These are phyloP conservation scores for Callyntrura guangdongensis DNA, from an alignment of 2,888 invertebrate species.

Conservation along the genomic window DNA sequence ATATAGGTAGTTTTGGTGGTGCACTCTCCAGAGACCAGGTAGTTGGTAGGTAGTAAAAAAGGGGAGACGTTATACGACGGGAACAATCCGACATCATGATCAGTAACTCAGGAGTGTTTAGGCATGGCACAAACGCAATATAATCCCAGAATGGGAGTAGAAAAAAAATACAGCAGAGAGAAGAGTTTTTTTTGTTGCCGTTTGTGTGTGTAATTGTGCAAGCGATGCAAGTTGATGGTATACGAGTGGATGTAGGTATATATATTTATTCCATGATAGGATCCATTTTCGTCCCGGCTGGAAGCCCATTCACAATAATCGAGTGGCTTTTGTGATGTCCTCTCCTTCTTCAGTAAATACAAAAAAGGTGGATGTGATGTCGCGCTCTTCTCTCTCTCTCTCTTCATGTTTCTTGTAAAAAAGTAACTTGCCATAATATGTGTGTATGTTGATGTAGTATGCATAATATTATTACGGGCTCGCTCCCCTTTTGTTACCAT, in stretches of 20 bases:
- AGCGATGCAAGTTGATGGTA: slow-evolving; percentile 36
- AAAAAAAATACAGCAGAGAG: slow-evolving; percentile 56
- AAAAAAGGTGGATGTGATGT: slow-evolving; percentile 63
- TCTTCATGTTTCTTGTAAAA: slow-evolving; percentile 34
- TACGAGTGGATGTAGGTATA: not conserved
- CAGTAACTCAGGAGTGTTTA: slow-evolving; percentile 40
- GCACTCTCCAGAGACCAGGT: not conserved
- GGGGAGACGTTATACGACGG: slow-evolving; percentile 54
- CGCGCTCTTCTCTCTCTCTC: slow-evolving; percentile 52
- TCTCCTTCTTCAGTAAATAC: slow-evolving; percentile 45
- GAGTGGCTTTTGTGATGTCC: slow-evolving; percentile 76
- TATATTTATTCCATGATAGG: slow-evolving; percentile 60
- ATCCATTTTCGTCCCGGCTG: slow-evolving; percentile 79
- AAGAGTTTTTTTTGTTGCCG: slow-evolving; percentile 12
- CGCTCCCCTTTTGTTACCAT: slow-evolving; percentile 58
- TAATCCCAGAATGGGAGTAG: slow-evolving; percentile 46
- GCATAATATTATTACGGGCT: slow-evolving; percentile 58
- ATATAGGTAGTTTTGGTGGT: not conserved
- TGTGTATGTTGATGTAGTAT: slow-evolving; percentile 48
- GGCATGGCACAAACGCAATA: slow-evolving; percentile 58
- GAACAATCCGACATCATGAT: slow-evolving; percentile 59
- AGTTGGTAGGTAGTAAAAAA: slow-evolving; percentile 2
- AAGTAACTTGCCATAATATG: slow-evolving; percentile 20
- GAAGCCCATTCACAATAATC: slow-evolving; percentile 79
- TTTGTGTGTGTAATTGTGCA: not conserved